Evolutionary conservation across 2,888 invertebrate species (phyloP).

Genomic region (Philaethria dido): DNA sequence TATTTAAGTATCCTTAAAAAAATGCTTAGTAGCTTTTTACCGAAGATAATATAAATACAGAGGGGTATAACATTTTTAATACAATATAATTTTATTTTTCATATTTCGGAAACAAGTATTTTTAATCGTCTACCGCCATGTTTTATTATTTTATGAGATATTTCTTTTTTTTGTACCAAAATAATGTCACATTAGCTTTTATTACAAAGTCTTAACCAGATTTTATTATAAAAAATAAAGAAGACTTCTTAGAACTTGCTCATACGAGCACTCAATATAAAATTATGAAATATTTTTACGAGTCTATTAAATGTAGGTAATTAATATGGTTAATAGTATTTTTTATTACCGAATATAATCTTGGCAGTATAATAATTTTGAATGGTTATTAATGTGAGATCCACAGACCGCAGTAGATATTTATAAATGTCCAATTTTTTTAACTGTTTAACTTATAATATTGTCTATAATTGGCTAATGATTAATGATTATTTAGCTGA

Average conservation of each 20-base stretch:
- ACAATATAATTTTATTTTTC: neutral
- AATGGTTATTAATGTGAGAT: conserved; percentile 11
- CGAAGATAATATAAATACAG: neutral
- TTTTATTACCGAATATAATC: conserved; percentile 17
- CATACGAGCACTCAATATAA: neutral
- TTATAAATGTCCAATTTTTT: neutral
- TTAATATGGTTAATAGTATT: conserved; percentile 24
- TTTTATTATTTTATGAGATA: neutral
- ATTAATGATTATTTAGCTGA: conserved; percentile 16
- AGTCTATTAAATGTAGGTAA: conserved; percentile 54
- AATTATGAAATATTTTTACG: conserved; percentile 12
- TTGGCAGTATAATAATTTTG: conserved; percentile 17
- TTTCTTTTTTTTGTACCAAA: too few species aligned
- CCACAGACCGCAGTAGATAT: neutral
- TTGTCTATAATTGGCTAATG: conserved; percentile 10
- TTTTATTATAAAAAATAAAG: neutral
- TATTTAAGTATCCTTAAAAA: neutral
- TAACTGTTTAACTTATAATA: conserved; percentile 1
- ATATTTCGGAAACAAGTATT: neutral
- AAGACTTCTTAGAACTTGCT: neutral
- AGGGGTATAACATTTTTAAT: neutral
- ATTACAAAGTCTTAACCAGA: neutral
- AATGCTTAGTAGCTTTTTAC: neutral
- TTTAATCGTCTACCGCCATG: neutral
- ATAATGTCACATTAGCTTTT: too few species aligned